Evolutionary conservation across 2,797 vertebrate species (phyloP), one percentile per base, ranked within the genome.

Genomic region (Eidolon dupreanum): DNA sequence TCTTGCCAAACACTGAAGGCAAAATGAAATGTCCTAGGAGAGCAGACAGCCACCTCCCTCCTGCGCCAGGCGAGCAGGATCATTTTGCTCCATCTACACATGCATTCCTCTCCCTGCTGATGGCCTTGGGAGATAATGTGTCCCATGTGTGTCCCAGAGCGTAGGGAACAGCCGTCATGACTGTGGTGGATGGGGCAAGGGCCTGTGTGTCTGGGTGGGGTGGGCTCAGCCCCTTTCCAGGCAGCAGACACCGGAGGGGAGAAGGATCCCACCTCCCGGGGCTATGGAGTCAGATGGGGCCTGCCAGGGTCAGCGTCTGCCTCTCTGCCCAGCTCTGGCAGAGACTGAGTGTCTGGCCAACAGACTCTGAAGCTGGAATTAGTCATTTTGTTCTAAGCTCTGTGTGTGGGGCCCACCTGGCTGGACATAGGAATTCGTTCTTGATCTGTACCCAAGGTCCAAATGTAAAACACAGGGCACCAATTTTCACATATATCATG

Each of bases 1-100:
- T 95, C 96, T 97, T 96, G 96, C 96, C 90, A 89, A 89, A 97
- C 75, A 94, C 75, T 3, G 5, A 78, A 82, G 91, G 83, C 38
- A 61, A 92, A 93, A 93, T 94, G 93, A 79, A 96, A 84, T 51
- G 66, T 95, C 24, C 71, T 55, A 4, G 66, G 95, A 97, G 68
- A 81, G 79, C 68, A 86, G 93, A 92, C 33, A 89, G 82, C 53
- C 8, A 4, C 90, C 74, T 92, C 83, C 96, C 46, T 92, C 86
- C 66, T 1, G 5, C 17, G 66, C 86, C n/a, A 55, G 90, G 63
- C 0, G 10, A 93, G 74, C 24, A 61, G 88, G 66, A 90, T 87
- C 68, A 11, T 16, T 93, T 31, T 63, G 57, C 73, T 77, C 59
- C n/a, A 0, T 73, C 59, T 66, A 6, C 63, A 81, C 31, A 41